Evolutionary conservation across 2,797 vertebrate genomes (phyloP).

Genomic region (Zalophus californianus): DNA sequence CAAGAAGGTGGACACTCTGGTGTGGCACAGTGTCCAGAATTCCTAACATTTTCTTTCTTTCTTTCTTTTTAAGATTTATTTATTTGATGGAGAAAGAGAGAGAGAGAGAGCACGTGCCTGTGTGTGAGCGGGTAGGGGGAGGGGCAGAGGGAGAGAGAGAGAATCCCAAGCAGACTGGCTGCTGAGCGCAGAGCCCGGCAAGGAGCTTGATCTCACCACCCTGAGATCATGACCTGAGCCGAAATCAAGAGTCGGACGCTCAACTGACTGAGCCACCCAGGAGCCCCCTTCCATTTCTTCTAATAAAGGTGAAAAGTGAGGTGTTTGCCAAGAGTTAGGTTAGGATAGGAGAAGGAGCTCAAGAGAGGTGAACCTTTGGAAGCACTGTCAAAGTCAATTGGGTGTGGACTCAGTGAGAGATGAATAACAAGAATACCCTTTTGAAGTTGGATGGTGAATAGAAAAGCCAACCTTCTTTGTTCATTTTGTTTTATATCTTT

Average conservation of each 20-base stretch:
- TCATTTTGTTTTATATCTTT: slow-evolving; percentile 13
- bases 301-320: background rate
- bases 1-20: background rate
- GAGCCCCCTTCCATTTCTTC: background rate
- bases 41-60: background rate
- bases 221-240: background rate
- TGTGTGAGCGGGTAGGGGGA: background rate
- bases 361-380: background rate
- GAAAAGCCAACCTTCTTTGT: background rate
- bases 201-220: background rate
- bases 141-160: background rate
- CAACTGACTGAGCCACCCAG: background rate
- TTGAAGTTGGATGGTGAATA: background rate
- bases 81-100: background rate
- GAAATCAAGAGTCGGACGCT: background rate
- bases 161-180: background rate
- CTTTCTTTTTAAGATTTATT: background rate
- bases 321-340: background rate
- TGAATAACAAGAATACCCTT: background rate
- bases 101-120: background rate
- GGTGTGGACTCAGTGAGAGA: background rate
- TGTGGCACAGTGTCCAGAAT: background rate
- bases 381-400: background rate
- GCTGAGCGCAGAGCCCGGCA: background rate
- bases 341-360: background rate